Base-by-base conservation (phyloP, 2,113 vertebrate genomes). In the Coregonus clupeaformis region DNA sequence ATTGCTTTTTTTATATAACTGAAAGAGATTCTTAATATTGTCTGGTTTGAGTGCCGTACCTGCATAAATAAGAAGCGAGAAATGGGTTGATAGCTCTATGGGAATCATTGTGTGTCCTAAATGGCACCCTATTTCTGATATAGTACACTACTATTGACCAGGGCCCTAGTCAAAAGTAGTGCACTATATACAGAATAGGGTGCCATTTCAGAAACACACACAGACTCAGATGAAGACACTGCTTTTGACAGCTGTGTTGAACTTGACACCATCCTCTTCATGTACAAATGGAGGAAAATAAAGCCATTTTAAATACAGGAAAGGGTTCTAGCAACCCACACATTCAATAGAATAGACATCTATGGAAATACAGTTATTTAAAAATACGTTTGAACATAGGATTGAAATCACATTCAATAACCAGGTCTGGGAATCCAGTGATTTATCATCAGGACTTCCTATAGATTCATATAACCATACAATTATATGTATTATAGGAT, bases 241-340 rank as follows among this genome's bases (percentile, higher is more conserved):
- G 52, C 16, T 55, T 20, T 3, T 20, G 12, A 20, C 18, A 55
- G 52, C 52, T 20, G 59, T 22, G 20, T 62, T 14, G 16, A 59
- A 59, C 55, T 1, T 59, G 55, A 16, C 73, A 12, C 18, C 60
- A 89, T 85, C 79, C 71, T 88, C 83, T n/a, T n/a, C n/a, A n/a
- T n/a, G 90, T 82, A 89, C 85, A 89, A 87, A 89, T 77, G 85
- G 80, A 27, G 27, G 27, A 75, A 80, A 75, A 82, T 83, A 47
- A 88, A 85, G 80, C 80, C 73, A 82, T 86, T 82, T 88, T 90
- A 89, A 90, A 92, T 91, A 91, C 45, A 59, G 22, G 18, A 77
- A 77, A 72, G 79, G 77, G 45, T 71, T 72, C 47, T n/a, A 75
- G 36, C 30, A 65, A 73, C 82, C 77, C 69, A n/a, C 64, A 90